phyloP scores from a whole-genome alignment of 2,797 vertebrate species.

The Octomys mimax region DNA sequence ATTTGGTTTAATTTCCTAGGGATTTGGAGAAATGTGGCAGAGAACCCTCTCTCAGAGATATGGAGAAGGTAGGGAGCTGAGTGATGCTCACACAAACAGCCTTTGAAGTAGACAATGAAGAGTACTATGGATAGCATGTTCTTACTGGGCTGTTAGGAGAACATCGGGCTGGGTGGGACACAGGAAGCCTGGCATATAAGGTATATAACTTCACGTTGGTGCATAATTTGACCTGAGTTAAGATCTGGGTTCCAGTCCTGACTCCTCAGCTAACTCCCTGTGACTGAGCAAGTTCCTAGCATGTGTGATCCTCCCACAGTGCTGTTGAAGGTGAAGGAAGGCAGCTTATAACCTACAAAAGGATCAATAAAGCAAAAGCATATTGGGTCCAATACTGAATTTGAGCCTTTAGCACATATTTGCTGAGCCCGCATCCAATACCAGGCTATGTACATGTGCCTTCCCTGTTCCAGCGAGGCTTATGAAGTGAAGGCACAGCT shows the following conservation, averaged over 20 bases:
- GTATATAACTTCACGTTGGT: too few species aligned
- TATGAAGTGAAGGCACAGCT: conserved; percentile 32
- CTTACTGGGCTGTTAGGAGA: background rate
- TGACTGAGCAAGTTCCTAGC: background rate
- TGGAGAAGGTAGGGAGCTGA: background rate
- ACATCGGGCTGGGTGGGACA: background rate
- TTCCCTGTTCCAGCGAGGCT: conserved; percentile 58
- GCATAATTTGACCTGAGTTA: background rate
- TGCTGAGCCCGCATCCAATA: background rate
- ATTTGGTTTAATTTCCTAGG: background rate
- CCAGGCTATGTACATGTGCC: background rate
- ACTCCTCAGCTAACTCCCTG: background rate
- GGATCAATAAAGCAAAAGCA: background rate
- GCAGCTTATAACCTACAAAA: background rate
- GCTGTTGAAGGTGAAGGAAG: conserved; percentile 22
- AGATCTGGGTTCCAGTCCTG: conserved; percentile 33
- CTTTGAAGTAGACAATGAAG: background rate
- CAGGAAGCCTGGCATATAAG: background rate
- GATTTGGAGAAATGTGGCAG: background rate
- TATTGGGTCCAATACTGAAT: background rate
- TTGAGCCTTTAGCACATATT: background rate
- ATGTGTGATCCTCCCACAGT: conserved; percentile 6
- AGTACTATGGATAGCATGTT: background rate
- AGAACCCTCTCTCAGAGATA: background rate
- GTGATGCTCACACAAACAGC: background rate